Evolutionary conservation across 2,113 vertebrate genomes (phyloP), one percentile per base, ranked within the genome.

Genomic region (Grus americana): DNA sequence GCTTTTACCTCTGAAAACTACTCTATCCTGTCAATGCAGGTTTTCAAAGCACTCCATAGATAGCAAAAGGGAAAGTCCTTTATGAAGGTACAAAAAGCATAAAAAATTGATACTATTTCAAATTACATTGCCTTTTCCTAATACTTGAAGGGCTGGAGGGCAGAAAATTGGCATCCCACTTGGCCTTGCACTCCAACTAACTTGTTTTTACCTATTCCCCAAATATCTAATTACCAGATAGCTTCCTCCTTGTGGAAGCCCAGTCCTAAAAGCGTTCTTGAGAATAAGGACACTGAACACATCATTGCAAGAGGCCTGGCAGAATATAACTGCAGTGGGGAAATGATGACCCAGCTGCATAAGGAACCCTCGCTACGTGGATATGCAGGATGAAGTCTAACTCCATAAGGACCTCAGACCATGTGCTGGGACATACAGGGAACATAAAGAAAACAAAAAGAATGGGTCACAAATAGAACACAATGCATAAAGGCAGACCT

Each of bases 361-460:
- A 57, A 63, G 3, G 7, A 46, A 36, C 4, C 9, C 4, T 17
- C 18, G 42, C 22, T 11, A 62, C 46, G 22, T 2, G 16, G 55
- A n/a, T 30, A 27, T 26, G 38, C 30, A 91, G 23, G n/a, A 62
- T 26, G 11, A 5, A 34, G 17, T 40, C 30, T 47, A 42, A 76
- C 5, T 73, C 72, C 17, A 6, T 4, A 38, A 29, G 55, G 22
- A 79, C 8, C 14, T 55, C n/a, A 42, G 22, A 79, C 20, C 0
- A 0, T 1, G 1, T 9, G 6, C 34, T 20, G 21, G n/a, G 5
- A 32, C 82, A 36, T 18, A 62, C 38, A 12, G 34, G 15, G 16
- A 22, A 54, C 12, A 36, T 5, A 10, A 63, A 61, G 49, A 62
- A 65, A 49, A 50, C 15, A 49, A 62, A 83, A 65, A 57, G 9